phyloP scores from a whole-genome alignment of 2,113 vertebrate species.

The Peromyscus maniculatus region DNA sequence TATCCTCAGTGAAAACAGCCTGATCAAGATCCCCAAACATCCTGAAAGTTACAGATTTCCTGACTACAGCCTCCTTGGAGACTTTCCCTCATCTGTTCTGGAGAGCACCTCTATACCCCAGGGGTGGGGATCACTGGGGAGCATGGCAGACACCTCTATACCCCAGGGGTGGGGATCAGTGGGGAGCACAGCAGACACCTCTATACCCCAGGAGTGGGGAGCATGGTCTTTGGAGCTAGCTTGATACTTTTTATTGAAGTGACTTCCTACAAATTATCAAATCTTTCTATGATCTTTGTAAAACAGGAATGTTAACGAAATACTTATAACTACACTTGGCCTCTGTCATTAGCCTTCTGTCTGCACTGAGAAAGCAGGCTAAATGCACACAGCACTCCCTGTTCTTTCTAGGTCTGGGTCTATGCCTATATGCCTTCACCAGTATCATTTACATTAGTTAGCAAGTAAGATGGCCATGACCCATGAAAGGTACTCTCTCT shows the following conservation, averaged over 20 bases:
- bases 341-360: background rate
- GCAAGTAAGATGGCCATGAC: background rate
- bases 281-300: background rate
- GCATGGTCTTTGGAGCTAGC: background rate
- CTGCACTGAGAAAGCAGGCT: background rate
- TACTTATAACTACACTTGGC: background rate
- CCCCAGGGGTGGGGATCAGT: fast-evolving
- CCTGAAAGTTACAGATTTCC: background rate
- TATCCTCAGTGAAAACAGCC: background rate
- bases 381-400: too few relatives aligned
- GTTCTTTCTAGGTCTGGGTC: background rate
- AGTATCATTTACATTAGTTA: background rate
- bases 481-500: background rate
- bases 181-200: too few relatives aligned
- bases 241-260: background rate
- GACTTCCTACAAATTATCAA: slow-evolving; percentile 8
- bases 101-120: background rate
- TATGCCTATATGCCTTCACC: background rate
- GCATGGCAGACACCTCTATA: background rate
- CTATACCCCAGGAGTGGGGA: background rate
- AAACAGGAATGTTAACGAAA: background rate
- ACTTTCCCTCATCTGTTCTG: background rate
- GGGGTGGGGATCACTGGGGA: background rate
- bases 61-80: background rate
- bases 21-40: background rate